Evolutionary conservation across 2,797 vertebrate genomes (phyloP).

Genomic region (Peromyscus melanophrys): DNA sequence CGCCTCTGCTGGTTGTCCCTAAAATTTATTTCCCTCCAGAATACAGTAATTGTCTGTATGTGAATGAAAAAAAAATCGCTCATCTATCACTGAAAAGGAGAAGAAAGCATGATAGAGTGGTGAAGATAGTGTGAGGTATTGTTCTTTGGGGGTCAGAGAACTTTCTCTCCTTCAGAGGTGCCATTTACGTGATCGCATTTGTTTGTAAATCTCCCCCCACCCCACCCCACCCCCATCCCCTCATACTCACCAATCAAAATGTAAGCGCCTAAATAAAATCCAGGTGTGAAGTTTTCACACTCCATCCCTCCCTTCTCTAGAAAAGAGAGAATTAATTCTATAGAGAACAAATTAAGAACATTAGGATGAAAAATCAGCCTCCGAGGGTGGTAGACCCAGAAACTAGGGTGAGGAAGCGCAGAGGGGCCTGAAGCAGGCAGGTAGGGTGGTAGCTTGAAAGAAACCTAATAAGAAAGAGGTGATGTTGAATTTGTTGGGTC

Average conservation of each 20-base stretch:
- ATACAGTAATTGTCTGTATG: not conserved
- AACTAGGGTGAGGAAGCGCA: not conserved
- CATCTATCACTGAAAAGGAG: constrained; percentile 27
- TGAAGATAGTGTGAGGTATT: not conserved
- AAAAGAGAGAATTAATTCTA: constrained; percentile 52
- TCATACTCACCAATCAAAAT: not conserved
- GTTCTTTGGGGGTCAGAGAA: constrained; percentile 26
- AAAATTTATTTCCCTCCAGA: constrained; percentile 65
- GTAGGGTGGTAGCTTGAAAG: constrained; percentile 22
- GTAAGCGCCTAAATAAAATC: constrained; percentile 3
- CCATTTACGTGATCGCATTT: not conserved
- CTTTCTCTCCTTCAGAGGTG: constrained; percentile 47
- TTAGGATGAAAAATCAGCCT: constrained; percentile 30
- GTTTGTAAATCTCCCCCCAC: constrained; percentile 8
- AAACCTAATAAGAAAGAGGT: constrained; percentile 57
- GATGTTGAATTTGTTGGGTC: constrained; percentile 72
- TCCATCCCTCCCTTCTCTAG: not conserved
- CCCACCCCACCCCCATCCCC: not conserved
- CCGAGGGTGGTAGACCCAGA: not conserved
- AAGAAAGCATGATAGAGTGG: not conserved
- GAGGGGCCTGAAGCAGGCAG: not conserved
- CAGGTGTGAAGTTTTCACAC: constrained; percentile 11
- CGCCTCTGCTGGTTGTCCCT: constrained; percentile 77
- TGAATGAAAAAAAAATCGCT: constrained; percentile 54
- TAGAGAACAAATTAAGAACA: not conserved